Conservation (phyloP, 2,797 vertebrate genomes). For the Cercopithecus diana region DNA sequence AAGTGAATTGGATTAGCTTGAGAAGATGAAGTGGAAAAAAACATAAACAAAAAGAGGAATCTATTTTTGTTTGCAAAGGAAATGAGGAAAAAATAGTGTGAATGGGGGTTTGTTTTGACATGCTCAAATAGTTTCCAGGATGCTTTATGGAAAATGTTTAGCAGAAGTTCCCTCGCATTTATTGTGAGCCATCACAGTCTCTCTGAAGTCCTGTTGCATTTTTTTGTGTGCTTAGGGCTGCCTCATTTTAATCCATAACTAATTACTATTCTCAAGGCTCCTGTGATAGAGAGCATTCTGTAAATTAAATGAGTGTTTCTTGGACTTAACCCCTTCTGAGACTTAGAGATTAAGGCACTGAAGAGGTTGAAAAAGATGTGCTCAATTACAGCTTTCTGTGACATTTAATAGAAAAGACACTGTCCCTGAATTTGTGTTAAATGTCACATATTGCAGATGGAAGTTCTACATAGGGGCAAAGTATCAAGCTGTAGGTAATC, state of each 20-base stretch:
- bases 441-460: not conserved
- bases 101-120: not conserved
- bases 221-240: not conserved
- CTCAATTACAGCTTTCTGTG: not conserved
- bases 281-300: not conserved
- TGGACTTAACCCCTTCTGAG: not conserved
- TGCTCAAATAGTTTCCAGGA: not conserved
- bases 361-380: not conserved
- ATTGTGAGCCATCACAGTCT: not conserved
- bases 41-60: not conserved
- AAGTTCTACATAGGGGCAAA: not conserved
- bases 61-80: conserved; percentile 45
- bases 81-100: not conserved
- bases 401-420: not conserved
- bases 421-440: not conserved
- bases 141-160: not conserved
- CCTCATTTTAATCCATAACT: not conserved
- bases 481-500: not conserved
- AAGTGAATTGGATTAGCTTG: not conserved
- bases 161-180: not conserved
- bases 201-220: not conserved
- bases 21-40: conserved; percentile 32
- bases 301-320: not conserved
- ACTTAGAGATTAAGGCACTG: not conserved
- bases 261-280: not conserved